A percentile compares a stretch with the other conserved stretches of the same genome.
phyloP scores from a whole-genome alignment of 2,113 vertebrate genomes.

The Struthio camelus region DNA sequence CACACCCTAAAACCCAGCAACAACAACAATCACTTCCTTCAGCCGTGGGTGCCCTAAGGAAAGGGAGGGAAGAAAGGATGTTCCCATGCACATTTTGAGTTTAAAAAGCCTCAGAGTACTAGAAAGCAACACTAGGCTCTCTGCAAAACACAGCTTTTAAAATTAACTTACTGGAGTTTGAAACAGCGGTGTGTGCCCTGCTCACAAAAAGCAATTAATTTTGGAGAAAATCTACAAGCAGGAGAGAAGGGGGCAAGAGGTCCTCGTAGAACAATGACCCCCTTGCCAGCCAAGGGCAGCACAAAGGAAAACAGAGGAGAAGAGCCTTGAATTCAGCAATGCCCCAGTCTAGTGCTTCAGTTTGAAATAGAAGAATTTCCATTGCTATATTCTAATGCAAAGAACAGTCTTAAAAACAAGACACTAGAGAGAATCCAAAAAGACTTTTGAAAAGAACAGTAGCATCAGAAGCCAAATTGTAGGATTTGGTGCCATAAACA shows the following conservation, averaged over 20 bases:
- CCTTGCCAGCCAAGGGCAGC: background rate
- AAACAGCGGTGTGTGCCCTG: background rate
- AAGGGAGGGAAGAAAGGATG: background rate
- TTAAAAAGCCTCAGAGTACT: background rate
- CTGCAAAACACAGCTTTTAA: background rate
- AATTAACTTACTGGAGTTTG: background rate
- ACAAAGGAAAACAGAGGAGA: background rate
- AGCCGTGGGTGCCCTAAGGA: rapidly evolving
- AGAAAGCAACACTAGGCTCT: background rate
- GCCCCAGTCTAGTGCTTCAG: background rate
- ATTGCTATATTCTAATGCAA: background rate
- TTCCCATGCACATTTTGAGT: background rate
- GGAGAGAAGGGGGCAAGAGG: background rate
- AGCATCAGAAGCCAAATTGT: background rate
- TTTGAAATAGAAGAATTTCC: background rate
- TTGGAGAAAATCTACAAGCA: background rate
- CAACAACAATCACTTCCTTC: background rate
- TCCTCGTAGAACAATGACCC: background rate
- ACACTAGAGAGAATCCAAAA: background rate
- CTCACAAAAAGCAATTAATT: background rate
- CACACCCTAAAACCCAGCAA: background rate
- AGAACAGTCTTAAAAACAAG: background rate
- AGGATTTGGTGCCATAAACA: background rate
- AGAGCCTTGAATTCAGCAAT: background rate
- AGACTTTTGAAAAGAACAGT: background rate